Evolutionary conservation across 2,888 invertebrate genomes (phyloP).

Genomic region (Harpagoxenus sublaevis): DNA sequence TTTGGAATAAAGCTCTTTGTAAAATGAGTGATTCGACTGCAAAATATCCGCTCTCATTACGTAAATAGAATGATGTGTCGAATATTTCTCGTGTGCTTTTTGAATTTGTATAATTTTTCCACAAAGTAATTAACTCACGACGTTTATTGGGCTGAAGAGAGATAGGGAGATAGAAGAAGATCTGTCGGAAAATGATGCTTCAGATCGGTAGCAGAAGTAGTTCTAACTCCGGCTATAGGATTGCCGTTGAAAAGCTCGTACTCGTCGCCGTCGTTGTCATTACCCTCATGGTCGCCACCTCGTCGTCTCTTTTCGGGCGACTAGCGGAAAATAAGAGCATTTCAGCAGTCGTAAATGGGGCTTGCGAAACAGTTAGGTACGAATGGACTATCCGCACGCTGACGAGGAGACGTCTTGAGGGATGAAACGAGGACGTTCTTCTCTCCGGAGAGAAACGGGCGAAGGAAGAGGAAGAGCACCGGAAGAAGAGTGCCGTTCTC

Average conservation of each 20-base stretch:
- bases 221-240: not conserved
- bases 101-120: not conserved
- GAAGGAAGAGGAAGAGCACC: constrained; percentile 28
- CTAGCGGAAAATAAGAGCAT: constrained; percentile 64
- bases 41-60: not conserved
- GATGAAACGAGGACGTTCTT: constrained; percentile 46
- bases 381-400: constrained; percentile 69
- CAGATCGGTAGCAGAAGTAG: not conserved
- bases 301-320: constrained; percentile 39
- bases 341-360: constrained; percentile 63
- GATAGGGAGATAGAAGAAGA: not conserved
- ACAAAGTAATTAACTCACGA: constrained; percentile 31
- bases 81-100: not conserved
- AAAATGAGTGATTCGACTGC: not conserved
- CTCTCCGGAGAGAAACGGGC: constrained; percentile 22
- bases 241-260: constrained; percentile 26
- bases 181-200: constrained; percentile 11
- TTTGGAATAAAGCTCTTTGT: constrained; percentile 34
- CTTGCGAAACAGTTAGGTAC: constrained; percentile 74
- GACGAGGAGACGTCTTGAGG: constrained; percentile 55
- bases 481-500: constrained; percentile 49
- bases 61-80: not conserved
- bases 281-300: not conserved
- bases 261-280: constrained; percentile 30
- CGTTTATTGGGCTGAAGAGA: constrained; percentile 46